Base-by-base conservation (phyloP, 1,140 invertebrate species). In the Hesperophylax magnus region DNA sequence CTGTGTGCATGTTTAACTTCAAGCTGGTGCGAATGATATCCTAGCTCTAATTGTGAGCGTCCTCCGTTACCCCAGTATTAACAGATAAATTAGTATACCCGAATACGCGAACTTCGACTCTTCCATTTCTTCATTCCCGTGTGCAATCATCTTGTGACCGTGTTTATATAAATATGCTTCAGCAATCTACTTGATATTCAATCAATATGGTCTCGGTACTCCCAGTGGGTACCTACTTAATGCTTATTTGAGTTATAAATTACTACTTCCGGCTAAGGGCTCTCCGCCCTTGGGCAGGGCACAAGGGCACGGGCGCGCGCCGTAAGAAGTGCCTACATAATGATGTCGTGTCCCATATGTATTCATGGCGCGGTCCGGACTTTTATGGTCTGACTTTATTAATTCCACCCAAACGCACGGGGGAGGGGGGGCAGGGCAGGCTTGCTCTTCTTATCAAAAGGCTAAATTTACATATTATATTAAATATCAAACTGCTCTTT, bases 381-480 rank as follows among this genome's bases (percentile, higher is more conserved):
- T 69, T 80, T 83, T 83, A 77, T 72, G 34, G 77, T 72, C 78
- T 20, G 78, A 77, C 81, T 80, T 81, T 83, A 83, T 83, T 81
- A 83, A 81, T 81, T 79, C 81, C 75, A 61, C 69, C 82, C 72
- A 60, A 58, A 15, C 72, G 17, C 47, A 18, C 18, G n/a, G n/a
- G 47, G 63, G 7, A 22, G 15, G 15, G 27, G 39, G 47, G 63
- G 7, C 34, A 20, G 15, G 27, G 39, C 18, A 20, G n/a, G 52
- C 81, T 31, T 52, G 65, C 75, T 61, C 65, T 76, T 80, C 82
- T 80, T 80, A 80, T 83, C 82, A 74, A 61, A 67, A 71, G 47
- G 27, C 52, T 14, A 76, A 76, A 83, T 81, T 83, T 80, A 75
- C 79, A 83, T 83, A 83, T 83, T 83, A 81, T 83, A 83, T 83